These are phyloP conservation scores for Falco peregrinus DNA, from an alignment of 2,797 vertebrate genomes.

Conservation along the genomic window DNA sequence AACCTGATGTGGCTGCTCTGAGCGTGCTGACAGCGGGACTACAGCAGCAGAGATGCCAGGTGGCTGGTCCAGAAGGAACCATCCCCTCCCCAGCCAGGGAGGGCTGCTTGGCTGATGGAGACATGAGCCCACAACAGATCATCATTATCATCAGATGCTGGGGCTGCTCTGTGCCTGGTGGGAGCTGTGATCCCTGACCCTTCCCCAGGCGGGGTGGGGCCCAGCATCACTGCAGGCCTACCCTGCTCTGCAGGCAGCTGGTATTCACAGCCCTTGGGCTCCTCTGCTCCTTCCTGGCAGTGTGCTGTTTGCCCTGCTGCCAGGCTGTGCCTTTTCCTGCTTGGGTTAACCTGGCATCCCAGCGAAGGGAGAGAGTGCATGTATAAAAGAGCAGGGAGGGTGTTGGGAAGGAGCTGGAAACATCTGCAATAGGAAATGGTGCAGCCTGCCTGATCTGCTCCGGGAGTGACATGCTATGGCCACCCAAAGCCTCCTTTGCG, in stretches of 20 bases:
- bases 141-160: background rate
- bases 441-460: background rate
- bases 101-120: rapidly evolving
- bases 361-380: rapidly evolving
- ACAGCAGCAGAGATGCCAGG: background rate
- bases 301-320: background rate
- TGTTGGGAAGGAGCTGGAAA: rapidly evolving
- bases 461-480: rapidly evolving
- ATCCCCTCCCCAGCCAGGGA: background rate
- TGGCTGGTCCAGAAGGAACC: background rate
- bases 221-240: background rate
- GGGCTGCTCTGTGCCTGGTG: background rate
- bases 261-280: background rate
- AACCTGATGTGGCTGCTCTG: background rate
- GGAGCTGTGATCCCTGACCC: background rate
- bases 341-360: background rate
- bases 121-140: background rate
- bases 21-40: background rate
- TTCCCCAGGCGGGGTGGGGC: background rate
- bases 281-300: background rate
- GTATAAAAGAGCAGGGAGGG: background rate
- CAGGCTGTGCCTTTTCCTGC: background rate
- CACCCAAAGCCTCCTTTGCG: background rate
- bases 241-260: background rate
- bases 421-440: background rate